Conservation (phyloP, 1,140 invertebrate species). For the Nasonia vitripennis region DNA sequence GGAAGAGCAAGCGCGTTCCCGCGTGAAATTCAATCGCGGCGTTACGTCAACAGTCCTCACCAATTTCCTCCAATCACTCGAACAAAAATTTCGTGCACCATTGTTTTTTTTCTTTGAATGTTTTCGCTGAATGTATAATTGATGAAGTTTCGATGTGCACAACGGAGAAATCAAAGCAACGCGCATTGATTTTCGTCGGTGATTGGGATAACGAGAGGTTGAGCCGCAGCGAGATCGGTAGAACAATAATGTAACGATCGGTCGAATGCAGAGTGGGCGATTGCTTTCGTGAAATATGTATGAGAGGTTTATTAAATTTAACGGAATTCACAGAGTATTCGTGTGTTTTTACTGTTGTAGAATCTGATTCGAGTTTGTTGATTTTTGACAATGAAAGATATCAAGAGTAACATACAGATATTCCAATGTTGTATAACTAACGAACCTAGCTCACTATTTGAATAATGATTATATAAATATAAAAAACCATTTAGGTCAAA, state of each 20-base stretch:
- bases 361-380: too few species aligned
- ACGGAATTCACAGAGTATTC: too few species aligned
- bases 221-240: not conserved
- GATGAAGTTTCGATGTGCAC: not conserved
- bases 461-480: too few species aligned
- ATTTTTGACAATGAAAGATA: too few species aligned
- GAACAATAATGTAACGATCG: not conserved
- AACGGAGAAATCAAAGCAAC: not conserved
- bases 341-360: too few species aligned
- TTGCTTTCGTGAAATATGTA: not conserved
- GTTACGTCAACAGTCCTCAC: slow-evolving; percentile 17
- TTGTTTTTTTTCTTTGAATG: not conserved
- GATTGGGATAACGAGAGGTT: not conserved
- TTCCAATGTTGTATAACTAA: too few species aligned
- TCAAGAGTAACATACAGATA: too few species aligned
- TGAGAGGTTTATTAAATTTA: too few species aligned
- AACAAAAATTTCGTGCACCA: not conserved
- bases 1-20: slow-evolving; percentile 1
- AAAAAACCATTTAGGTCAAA: too few species aligned
- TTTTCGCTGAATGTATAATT: slow-evolving; percentile 6
- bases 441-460: too few species aligned
- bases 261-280: too few species aligned
- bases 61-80: slow-evolving; percentile 30
- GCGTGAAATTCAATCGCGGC: slow-evolving; percentile 32
- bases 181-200: not conserved